Evolutionary conservation across 2,888 invertebrate genomes (phyloP), one percentile per base, ranked within the genome.

Genomic region (Drosophila anceps): DNA sequence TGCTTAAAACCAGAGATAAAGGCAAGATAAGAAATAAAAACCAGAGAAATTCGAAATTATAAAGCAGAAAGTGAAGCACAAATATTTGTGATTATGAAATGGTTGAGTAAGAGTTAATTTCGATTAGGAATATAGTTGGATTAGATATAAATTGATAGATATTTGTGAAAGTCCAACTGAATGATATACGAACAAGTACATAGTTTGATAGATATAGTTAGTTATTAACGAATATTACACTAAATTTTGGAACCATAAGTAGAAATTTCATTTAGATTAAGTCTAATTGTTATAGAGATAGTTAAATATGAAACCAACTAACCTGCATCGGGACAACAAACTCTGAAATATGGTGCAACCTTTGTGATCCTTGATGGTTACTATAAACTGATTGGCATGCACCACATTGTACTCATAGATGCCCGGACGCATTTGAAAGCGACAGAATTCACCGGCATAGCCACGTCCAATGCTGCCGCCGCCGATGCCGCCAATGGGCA

Each of bases 391-490:
- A 93, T 98, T 96, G 60, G 97, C 97, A 73, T 95, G 95, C 15
- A 97, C 95, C 8, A 96, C 96, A 82, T 96, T 94, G 92, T 98
- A 97, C 89, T 97, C 96, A 93, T 98, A 98, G 69, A 97, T 94
- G 55, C 98, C 98, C 0, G 98, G 98, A 73, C 95, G 95, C 91
- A 99, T 94, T 92, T 98, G 97, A 92, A 96, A 98, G 64, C 98
- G 95, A 92, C 98, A 98, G 93, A 98, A 98, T 93, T 98, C 98
- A 20, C 98, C 98, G 88, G 96, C 95, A 93, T 95, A 98, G 6
- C 98, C 98, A 61, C 98, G 94, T 4, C 98, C 98, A 85, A 99
- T 98, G 57, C 92, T 93, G 43, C 93, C 93, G 76, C 95, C 94
- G 4, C 97, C 97, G 73, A 97, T 95, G 51, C 97, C 97, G 65